Conservation (phyloP, 2,797 vertebrate genomes). For the Acanthurus leucopareius region DNA sequence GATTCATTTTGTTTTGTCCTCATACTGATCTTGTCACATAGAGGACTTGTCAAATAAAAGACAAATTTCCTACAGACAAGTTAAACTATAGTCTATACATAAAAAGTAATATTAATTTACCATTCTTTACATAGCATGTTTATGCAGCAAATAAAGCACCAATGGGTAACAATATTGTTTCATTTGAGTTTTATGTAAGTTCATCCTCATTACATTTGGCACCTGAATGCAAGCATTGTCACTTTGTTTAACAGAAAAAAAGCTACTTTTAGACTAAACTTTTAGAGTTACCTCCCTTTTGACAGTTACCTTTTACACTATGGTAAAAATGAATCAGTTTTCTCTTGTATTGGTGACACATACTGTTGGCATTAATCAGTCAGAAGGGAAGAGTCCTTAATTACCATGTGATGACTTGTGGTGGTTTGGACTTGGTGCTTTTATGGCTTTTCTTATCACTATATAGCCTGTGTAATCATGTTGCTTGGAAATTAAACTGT, state of each 20-base stretch:
- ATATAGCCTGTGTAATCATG: neutral
- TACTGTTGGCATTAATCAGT: conserved; percentile 14
- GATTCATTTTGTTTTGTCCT: conserved; percentile 24
- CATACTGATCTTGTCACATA: neutral
- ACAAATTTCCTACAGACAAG: neutral
- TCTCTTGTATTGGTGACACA: conserved; percentile 26
- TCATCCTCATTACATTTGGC: neutral
- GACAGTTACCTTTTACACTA: neutral
- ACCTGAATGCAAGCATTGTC: neutral
- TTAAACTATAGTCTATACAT: neutral
- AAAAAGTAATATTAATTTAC: neutral
- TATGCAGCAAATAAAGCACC: too few relatives aligned
- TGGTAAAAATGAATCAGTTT: conserved; percentile 1
- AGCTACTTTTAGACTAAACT: neutral
- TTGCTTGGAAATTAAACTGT: conserved; percentile 17
- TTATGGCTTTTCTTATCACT: conserved; percentile 19
- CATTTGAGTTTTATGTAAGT: neutral
- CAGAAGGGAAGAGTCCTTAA: neutral
- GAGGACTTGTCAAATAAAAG: neutral
- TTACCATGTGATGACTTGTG: neutral
- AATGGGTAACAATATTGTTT: neutral
- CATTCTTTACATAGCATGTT: neutral
- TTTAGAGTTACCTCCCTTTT: neutral
- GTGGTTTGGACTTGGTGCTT: neutral
- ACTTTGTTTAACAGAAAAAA: neutral